Evolutionary conservation across 2,797 vertebrate genomes (phyloP), one percentile per base, ranked within the genome.

Genomic region (Pseudocheirus occidentalis): DNA sequence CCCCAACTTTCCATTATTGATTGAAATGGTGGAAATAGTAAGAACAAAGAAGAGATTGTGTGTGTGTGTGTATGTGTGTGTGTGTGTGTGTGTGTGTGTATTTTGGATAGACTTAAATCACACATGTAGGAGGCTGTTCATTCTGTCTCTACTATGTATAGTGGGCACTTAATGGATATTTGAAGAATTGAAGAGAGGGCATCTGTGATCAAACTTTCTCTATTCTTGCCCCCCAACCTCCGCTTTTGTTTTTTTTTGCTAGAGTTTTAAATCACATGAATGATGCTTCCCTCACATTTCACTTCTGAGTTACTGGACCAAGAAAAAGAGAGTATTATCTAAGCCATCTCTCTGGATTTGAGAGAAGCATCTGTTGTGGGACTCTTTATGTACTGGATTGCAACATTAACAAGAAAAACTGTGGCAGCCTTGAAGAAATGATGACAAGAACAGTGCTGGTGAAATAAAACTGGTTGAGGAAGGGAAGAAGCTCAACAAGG

Each of bases 211-310:
- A 87, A 50, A 87, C 73, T 50, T 87, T 50, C 73, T 87, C 34
- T 73, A 34, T 27, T 10, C 29, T 52, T 52, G 1, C 46, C 92
- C 27, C 14, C 90, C 54, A 28, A 28, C 53, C 54, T n/a, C n/a
- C n/a, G n/a, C n/a, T n/a, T n/a, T n/a, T n/a, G n/a, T n/a, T n/a
- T 46, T 93, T 11, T 40, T 96, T 93, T 87, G 90, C 59, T 40
- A 55, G 7, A 81, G 28, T 1, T 55, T 93, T 28, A 29, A 91
- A 87, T 93, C n/a, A 94, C 0, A 92, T 46, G n/a, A 93, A 91
- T 52, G n/a, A 1, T 54, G 56, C 2, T 27, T 1, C 1, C 54
- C 53, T 4, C 40, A 53, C 0, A 12, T 18, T 81, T 56, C 6
- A n/a, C 16, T 54, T 87, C 29, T n/a, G 91, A 97, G 46, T 94